Evolutionary conservation across 2,888 invertebrate species (phyloP).

Genomic region (Endotricha flammealis): DNA sequence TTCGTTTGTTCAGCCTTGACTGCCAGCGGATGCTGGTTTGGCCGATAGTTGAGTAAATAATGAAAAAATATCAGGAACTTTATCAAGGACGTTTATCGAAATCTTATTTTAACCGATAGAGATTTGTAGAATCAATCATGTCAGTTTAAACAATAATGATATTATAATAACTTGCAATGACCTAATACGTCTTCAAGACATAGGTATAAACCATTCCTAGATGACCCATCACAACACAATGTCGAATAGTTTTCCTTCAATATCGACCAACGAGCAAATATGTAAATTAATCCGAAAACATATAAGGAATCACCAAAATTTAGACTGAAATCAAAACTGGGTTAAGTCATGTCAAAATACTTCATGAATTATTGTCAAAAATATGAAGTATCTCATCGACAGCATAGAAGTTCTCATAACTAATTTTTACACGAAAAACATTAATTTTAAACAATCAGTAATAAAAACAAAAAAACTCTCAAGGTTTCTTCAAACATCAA

Average conservation of each 20-base stretch:
- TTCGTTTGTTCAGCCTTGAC: conserved; percentile 50
- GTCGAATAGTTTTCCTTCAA: too few relatives aligned
- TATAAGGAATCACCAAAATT: too few relatives aligned
- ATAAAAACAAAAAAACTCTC: conserved; percentile 34
- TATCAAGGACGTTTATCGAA: conserved; percentile 18
- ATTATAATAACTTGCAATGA: too few relatives aligned
- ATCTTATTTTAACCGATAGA: too few relatives aligned
- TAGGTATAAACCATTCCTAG: too few relatives aligned
- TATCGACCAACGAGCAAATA: too few relatives aligned
- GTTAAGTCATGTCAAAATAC: background rate
- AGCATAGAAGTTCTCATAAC: background rate
- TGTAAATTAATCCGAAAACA: too few relatives aligned
- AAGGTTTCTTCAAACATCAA: conserved; percentile 45
- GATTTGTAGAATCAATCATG: too few relatives aligned
- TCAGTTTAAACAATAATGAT: too few relatives aligned
- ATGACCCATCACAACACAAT: too few relatives aligned
- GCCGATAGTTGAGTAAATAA: conserved; percentile 39
- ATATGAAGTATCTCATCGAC: too few relatives aligned
- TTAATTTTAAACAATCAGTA: conserved; percentile 23
- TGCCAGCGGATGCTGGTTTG: conserved; percentile 47
- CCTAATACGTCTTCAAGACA: too few relatives aligned
- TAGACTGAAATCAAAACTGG: conserved; percentile 1
- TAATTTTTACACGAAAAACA: conserved; percentile 18
- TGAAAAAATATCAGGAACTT: conserved; percentile 23
- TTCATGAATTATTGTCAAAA: background rate